Evolutionary conservation across 2,797 vertebrate species (phyloP).

Genomic region (Gorsachius magnificus): DNA sequence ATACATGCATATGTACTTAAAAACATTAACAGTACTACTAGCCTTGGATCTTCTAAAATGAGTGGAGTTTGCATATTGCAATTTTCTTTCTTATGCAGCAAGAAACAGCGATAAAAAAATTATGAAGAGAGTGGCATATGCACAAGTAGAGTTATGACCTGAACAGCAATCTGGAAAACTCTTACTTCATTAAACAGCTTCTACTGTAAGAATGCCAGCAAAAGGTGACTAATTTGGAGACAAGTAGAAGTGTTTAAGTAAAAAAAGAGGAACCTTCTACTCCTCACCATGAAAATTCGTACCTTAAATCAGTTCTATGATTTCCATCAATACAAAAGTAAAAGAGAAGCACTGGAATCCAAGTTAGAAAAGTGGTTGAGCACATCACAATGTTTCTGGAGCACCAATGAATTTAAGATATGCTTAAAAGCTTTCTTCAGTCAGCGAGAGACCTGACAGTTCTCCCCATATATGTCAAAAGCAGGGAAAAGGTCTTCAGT

Average conservation of each 20-base stretch:
- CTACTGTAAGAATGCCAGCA: not conserved
- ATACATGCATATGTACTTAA: not conserved
- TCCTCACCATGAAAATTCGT: rapidly evolving
- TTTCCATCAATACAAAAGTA: not conserved
- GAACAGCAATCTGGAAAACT: not conserved
- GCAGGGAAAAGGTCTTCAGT: not conserved
- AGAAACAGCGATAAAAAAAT: not conserved
- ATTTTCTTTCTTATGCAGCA: not conserved
- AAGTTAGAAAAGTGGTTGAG: not conserved
- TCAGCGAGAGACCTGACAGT: not conserved
- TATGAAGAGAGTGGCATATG: not conserved
- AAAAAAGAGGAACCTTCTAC: not conserved
- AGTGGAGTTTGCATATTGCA: not conserved
- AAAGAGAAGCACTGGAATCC: not conserved
- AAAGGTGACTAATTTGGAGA: not conserved
- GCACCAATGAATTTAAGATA: not conserved
- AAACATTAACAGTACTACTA: not conserved
- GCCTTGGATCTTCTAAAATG: not conserved
- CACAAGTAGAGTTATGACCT: not conserved
- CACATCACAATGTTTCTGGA: not conserved
- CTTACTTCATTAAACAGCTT: not conserved
- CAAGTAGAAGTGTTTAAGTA: not conserved
- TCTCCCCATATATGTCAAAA: not conserved
- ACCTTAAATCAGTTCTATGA: not conserved
- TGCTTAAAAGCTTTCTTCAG: not conserved